These are phyloP conservation scores for Bolinopsis microptera DNA, from an alignment of 37 sponge, comb jelly and placozoan species.

Conservation along the genomic window DNA sequence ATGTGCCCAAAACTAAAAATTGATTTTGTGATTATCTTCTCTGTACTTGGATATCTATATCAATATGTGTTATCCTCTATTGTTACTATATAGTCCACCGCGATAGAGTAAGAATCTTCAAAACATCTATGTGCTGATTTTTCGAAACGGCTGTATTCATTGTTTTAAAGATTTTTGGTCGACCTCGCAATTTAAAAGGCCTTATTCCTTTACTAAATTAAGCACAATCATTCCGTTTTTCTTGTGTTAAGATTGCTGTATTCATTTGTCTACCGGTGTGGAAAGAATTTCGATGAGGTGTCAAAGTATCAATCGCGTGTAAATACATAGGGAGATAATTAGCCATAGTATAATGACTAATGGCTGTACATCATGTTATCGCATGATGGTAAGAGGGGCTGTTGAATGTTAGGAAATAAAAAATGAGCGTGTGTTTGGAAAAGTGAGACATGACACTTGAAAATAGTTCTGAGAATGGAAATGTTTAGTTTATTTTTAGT, in stretches of 20 bases:
- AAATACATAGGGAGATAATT: too few relatives aligned
- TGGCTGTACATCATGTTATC: too few relatives aligned
- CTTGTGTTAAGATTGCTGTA: background rate
- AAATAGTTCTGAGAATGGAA: too few relatives aligned
- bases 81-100: background rate
- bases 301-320: too few relatives aligned
- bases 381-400: too few relatives aligned
- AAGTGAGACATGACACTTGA: too few relatives aligned
- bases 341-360: too few relatives aligned
- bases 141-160: background rate
- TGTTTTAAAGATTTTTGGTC: slow-evolving; percentile 42
- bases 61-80: background rate
- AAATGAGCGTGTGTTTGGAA: too few relatives aligned
- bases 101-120: background rate
- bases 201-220: slow-evolving; percentile 48
- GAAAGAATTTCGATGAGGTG: too few relatives aligned
- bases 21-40: slow-evolving; percentile 50
- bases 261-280: too few relatives aligned
- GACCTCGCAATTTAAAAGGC: slow-evolving; percentile 3
- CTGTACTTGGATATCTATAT: background rate
- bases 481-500: too few relatives aligned
- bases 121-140: background rate
- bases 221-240: background rate
- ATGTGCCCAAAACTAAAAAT: slow-evolving; percentile 9
- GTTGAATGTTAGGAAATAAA: too few relatives aligned